Conservation (phyloP, 2,113 vertebrate genomes). For the Reinhardtius hippoglossoides region DNA sequence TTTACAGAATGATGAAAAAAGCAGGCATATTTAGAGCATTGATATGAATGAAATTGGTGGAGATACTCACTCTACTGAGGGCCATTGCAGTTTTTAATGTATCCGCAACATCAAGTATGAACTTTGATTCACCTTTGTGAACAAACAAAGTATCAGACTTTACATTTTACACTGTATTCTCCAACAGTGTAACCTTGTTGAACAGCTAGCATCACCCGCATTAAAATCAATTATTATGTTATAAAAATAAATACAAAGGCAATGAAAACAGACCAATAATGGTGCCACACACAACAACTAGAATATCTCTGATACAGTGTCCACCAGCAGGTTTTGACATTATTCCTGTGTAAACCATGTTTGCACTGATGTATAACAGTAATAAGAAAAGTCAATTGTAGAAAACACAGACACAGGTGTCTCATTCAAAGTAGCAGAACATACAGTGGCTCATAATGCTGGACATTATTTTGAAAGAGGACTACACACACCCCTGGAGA, state of each 20-base stretch:
- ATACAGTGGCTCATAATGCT: background rate
- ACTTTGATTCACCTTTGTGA: too few relatives aligned
- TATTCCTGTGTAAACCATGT: background rate
- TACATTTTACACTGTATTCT: too few relatives aligned
- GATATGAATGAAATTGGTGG: too few relatives aligned
- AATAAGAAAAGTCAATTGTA: slow-evolving; percentile 18
- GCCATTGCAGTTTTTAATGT: too few relatives aligned
- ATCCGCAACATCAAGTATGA: too few relatives aligned
- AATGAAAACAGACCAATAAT: background rate
- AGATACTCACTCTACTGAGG: too few relatives aligned
- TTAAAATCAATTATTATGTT: background rate
- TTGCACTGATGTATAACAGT: slow-evolving; percentile 24
- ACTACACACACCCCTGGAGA: background rate
- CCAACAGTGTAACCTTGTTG: background rate
- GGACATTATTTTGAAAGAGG: background rate
- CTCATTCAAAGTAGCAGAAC: slow-evolving; percentile 1
- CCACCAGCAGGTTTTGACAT: background rate
- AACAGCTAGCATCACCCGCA: background rate
- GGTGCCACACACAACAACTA: background rate
- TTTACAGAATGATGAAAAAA: too few relatives aligned
- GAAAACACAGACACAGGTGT: background rate
- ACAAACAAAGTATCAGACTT: too few relatives aligned
- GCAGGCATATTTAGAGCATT: too few relatives aligned
- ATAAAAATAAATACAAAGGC: background rate
- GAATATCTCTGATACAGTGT: background rate